Base-by-base conservation (phyloP, 37 sponge, comb jelly and placozoan species). In the Petrosia ficiformis region DNA sequence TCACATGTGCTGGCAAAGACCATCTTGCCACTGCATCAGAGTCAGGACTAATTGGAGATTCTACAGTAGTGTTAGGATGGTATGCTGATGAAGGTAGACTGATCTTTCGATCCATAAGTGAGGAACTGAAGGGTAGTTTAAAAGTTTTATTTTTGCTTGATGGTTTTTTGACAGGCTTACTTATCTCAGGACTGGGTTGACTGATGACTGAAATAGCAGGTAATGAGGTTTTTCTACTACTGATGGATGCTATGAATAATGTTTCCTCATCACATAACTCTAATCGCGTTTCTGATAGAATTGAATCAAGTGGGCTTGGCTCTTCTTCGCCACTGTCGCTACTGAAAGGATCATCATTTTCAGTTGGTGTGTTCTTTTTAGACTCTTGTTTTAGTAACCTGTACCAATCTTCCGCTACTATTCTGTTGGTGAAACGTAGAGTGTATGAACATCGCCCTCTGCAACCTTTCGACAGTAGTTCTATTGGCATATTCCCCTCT, bases 391-490 rank as follows among this genome's bases (percentile, higher is more conserved):
- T 70, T 28, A 88, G 70, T 42, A 72, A 32, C 11, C 68, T 42
- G 74, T 82, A 82, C 88, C 88, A 88, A 2, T 88, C 88, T 3
- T 82, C 83, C 5, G 57, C 61, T n/a, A 33, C 44, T 1, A 31
- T 32, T 14, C 43, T 6, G 2, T 59, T 56, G 2, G 78, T 34
- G 63, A 88, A 77, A 24, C 82, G 77, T 2, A 88, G 43, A 37
- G 78, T 82, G 83, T 88, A 82, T 0, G 88, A 78, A 52, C 88
- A 88, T 19, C 79, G 54, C 29, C 83, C 83, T 4, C 75, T 38
- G 70, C 88, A 88, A 28, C 83, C 74, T 33, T 81, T 38, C 11
- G 88, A 88, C 2, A 88, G 72, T 29, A 88, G 75, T 42, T 88
- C 88, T n/a, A 88, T 41, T 0, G 69, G 57, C 39, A 59, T 68